Percentiles rank a stretch among this genome's conserved stretches.
Evolutionary conservation across 2,113 vertebrate genomes (phyloP).

Genomic region (Alouatta palliata): DNA sequence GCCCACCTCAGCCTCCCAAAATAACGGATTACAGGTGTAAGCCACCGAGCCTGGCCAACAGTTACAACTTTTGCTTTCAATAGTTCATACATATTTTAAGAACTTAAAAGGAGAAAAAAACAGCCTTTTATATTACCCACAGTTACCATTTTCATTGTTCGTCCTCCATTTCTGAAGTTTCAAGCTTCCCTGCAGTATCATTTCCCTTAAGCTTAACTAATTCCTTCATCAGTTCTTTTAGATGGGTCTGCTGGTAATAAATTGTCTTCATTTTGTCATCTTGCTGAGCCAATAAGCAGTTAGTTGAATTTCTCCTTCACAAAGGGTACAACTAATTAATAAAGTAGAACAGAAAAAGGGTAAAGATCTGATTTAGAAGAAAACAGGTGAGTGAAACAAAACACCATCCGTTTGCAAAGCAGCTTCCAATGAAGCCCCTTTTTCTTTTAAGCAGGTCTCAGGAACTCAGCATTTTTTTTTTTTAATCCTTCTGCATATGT

Average conservation of each 20-base stretch:
- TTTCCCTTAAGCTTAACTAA: neutral
- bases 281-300: neutral
- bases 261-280: neutral
- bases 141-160: slow-evolving; percentile 16
- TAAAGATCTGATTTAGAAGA: neutral
- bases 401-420: neutral
- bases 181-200: neutral
- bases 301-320: slow-evolving; percentile 8
- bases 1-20: too few species aligned
- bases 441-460: neutral
- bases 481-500: neutral
- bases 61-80: neutral
- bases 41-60: too few species aligned
- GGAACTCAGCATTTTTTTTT: neutral
- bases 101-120: neutral
- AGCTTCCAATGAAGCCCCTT: neutral
- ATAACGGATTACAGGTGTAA: too few species aligned
- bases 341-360: neutral
- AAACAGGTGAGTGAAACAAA: neutral
- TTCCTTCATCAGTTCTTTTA: neutral
- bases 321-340: neutral
- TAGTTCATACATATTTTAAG: neutral
- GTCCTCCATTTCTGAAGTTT: neutral
- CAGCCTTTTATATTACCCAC: neutral
- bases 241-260: neutral